Evolutionary conservation across 2,888 invertebrate genomes (phyloP).

Genomic region (Andrena bicolor): DNA sequence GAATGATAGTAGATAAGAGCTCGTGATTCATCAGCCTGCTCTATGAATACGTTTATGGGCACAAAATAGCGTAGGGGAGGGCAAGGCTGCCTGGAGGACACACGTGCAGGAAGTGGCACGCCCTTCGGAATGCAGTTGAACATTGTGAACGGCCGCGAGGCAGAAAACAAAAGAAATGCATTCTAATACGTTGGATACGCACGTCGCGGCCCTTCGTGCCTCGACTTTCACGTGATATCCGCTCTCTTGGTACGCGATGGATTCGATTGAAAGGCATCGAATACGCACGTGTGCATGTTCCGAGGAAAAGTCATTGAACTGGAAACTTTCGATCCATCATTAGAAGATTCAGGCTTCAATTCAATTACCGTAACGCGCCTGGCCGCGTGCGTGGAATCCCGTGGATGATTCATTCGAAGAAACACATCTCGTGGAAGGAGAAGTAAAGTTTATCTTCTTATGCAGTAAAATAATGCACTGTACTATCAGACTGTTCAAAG

Average conservation of each 20-base stretch:
- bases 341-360: neutral
- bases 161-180: constrained; percentile 76
- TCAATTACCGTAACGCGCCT: neutral
- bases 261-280: constrained; percentile 27
- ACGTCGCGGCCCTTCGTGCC: constrained; percentile 53
- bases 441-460: neutral
- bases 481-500: neutral
- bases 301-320: constrained; percentile 36
- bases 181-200: constrained; percentile 70
- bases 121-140: constrained; percentile 80
- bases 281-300: constrained; percentile 30
- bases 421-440: neutral
- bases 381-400: neutral
- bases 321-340: constrained; percentile 25
- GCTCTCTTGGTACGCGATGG: neutral
- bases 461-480: neutral
- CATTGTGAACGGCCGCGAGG: constrained; percentile 68
- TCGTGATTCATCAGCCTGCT: constrained; percentile 47
- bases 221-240: constrained; percentile 47
- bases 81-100: constrained; percentile 81
- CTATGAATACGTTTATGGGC: constrained; percentile 39
- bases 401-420: neutral
- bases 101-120: constrained; percentile 79
- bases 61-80: constrained; percentile 45
- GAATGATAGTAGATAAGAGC: constrained; percentile 21